Evolutionary conservation across 1,140 invertebrate species (phyloP).

Genomic region (Drosophila nebulosa): DNA sequence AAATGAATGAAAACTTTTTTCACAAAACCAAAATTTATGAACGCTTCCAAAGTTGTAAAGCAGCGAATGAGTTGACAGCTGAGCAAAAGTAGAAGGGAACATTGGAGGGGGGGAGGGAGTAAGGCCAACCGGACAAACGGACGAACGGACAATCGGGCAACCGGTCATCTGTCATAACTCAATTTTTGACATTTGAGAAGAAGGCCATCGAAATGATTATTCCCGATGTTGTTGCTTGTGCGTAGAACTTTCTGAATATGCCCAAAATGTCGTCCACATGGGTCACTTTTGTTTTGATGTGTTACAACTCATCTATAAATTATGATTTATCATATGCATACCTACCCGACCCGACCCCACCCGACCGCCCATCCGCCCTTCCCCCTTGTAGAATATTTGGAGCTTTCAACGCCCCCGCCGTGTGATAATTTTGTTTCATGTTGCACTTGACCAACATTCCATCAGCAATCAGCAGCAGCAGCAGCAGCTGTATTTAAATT

Average conservation of each 20-base stretch:
- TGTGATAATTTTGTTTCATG: slow-evolving; percentile 17
- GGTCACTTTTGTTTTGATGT: slow-evolving; percentile 55
- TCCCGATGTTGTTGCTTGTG: not conserved
- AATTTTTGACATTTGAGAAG: slow-evolving; percentile 69
- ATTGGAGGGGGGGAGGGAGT: not conserved
- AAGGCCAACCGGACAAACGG: not conserved
- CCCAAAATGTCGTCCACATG: slow-evolving; percentile 28
- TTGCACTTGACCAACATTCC: slow-evolving; percentile 56
- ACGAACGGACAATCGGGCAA: not conserved
- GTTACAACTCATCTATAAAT: slow-evolving; percentile 51
- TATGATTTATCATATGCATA: slow-evolving; percentile 69
- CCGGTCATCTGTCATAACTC: slow-evolving; percentile 70
- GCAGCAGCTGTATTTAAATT: slow-evolving; percentile 38
- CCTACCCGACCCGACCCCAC: not conserved
- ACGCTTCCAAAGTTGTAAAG: slow-evolving; percentile 62
- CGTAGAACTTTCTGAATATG: slow-evolving; percentile 22
- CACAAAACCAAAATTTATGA: slow-evolving; percentile 52
- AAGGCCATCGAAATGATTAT: slow-evolving; percentile 32
- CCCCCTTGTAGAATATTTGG: too few species aligned
- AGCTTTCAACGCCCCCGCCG: slow-evolving; percentile 26
- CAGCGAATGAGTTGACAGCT: slow-evolving; percentile 68
- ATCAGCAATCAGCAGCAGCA: slow-evolving; percentile 1
- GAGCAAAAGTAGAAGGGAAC: slow-evolving; percentile 19
- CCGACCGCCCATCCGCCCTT: not conserved
- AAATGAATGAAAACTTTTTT: slow-evolving; percentile 61